Evolutionary conservation across 2,113 vertebrate species (phyloP).

Genomic region (Percopsis transmontana): DNA sequence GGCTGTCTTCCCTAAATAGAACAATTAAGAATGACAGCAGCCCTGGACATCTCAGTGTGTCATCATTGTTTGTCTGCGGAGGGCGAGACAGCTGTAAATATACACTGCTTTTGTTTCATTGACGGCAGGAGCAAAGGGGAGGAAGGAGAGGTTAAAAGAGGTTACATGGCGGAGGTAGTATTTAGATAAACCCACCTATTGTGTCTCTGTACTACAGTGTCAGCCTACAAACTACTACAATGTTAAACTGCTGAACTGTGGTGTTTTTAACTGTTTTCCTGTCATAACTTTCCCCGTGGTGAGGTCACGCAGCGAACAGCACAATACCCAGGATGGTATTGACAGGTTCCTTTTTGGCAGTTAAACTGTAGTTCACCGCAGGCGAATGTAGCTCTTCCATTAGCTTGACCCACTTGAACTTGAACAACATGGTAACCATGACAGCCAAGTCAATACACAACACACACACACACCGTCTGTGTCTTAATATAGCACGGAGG

Average conservation of each 20-base stretch:
- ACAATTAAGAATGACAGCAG: no score
- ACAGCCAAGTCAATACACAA: conserved; percentile 23
- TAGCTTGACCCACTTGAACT: conserved; percentile 27
- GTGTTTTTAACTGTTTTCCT: no score
- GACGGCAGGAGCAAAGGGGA: background rate
- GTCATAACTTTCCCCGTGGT: background rate
- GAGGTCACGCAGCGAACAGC: background rate
- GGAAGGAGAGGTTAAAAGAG: conserved; percentile 43
- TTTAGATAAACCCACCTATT: no score
- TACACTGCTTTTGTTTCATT: no score
- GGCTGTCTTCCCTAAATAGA: no score
- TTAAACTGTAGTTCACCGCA: background rate
- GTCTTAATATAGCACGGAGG: background rate
- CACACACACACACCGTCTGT: background rate
- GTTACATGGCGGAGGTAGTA: background rate
- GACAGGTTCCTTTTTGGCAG: background rate
- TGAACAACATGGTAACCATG: conserved; percentile 14
- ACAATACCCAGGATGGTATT: background rate
- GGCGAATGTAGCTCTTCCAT: background rate
- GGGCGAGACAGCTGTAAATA: no score
- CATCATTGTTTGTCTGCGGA: no score
- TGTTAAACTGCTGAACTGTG: no score
- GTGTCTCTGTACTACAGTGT: no score
- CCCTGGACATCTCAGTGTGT: no score
- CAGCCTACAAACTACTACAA: no score